Evolutionary conservation across 2,797 vertebrate genomes (phyloP).

Genomic region (Microctenopoma stevenorrisi): DNA sequence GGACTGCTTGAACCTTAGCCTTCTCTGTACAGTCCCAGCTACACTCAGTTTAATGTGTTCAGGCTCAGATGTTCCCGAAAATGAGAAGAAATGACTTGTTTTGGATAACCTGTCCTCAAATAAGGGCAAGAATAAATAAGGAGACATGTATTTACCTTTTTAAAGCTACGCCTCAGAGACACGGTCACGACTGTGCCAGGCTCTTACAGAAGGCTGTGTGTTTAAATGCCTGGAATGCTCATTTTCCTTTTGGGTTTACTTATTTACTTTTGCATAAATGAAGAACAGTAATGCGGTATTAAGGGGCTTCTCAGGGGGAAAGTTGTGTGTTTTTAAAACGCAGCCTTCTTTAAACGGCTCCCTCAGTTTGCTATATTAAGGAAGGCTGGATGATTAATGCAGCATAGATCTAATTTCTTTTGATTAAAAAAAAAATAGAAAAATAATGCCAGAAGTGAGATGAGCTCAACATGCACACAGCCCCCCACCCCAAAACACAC

Average conservation of each 20-base stretch:
- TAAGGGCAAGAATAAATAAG: slow-evolving; percentile 62
- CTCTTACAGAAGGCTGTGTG: slow-evolving; percentile 83
- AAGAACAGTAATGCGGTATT: slow-evolving; percentile 83
- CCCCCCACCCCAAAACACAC: background rate
- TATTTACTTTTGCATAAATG: slow-evolving; percentile 86
- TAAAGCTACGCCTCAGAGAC: slow-evolving; percentile 61
- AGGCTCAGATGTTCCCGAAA: slow-evolving; percentile 29
- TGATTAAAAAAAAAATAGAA: slow-evolving; percentile 74
- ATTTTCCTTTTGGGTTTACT: slow-evolving; percentile 83
- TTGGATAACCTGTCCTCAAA: slow-evolving; percentile 48
- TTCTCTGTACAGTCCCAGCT: slow-evolving; percentile 2
- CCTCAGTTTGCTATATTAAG: slow-evolving; percentile 75
- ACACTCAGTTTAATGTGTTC: slow-evolving; percentile 30
- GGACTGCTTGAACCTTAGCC: background rate
- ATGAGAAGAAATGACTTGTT: slow-evolving; percentile 42
- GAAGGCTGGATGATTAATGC: slow-evolving; percentile 71
- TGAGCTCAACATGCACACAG: slow-evolving; percentile 24
- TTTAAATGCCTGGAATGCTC: slow-evolving; percentile 83
- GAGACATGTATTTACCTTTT: slow-evolving; percentile 64
- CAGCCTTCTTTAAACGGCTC: slow-evolving; percentile 68
- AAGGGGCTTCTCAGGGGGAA: slow-evolving; percentile 73
- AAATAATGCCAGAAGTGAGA: slow-evolving; percentile 67
- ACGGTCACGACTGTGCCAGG: slow-evolving; percentile 64
- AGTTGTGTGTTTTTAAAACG: slow-evolving; percentile 72
- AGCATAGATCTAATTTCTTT: slow-evolving; percentile 75